Conservation (phyloP, 2,888 invertebrate genomes). For the Anaspis maculata region DNA sequence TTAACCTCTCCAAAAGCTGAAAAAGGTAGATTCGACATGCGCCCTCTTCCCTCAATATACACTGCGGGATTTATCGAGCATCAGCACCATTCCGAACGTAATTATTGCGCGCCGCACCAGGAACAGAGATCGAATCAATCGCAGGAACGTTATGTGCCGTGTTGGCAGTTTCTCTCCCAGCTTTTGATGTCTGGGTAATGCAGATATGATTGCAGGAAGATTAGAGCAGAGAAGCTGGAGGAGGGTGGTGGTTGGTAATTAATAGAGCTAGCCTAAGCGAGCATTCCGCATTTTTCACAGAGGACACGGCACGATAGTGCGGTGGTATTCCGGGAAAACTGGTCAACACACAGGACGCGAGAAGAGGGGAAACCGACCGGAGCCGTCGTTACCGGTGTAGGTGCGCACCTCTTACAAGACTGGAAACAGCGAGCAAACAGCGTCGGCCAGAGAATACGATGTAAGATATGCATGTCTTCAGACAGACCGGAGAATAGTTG, state of each 20-base stretch:
- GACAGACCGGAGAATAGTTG: slow-evolving; percentile 22
- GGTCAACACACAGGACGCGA: too few species aligned
- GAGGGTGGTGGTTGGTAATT: too few species aligned
- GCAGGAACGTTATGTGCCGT: slow-evolving; percentile 4
- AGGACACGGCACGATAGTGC: too few species aligned
- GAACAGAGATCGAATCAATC: slow-evolving; percentile 4
- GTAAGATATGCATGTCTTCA: slow-evolving; percentile 27
- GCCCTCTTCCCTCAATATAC: slow-evolving; percentile 7
- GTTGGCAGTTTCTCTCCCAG: slow-evolving; percentile 7
- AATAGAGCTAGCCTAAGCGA: too few species aligned
- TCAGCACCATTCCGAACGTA: slow-evolving; percentile 9
- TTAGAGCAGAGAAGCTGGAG: too few species aligned
- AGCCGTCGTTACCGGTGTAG: too few species aligned
- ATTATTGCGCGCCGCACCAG: slow-evolving; percentile 10
- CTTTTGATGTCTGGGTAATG: too few species aligned
- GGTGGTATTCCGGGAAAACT: too few species aligned
- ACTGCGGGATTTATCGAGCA: slow-evolving; percentile 10
- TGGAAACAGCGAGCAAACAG: slow-evolving; percentile 15
- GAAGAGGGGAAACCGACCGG: too few species aligned
- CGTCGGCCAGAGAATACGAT: slow-evolving; percentile 18
- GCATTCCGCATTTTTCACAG: too few species aligned
- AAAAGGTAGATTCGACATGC: slow-evolving; percentile 36
- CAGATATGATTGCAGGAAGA: too few species aligned
- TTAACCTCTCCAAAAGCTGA: slow-evolving; percentile 32
- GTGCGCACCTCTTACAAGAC: slow-evolving; percentile 9